Conservation (phyloP, 2,113 vertebrate species). For the Hippocampus abdominalis region DNA sequence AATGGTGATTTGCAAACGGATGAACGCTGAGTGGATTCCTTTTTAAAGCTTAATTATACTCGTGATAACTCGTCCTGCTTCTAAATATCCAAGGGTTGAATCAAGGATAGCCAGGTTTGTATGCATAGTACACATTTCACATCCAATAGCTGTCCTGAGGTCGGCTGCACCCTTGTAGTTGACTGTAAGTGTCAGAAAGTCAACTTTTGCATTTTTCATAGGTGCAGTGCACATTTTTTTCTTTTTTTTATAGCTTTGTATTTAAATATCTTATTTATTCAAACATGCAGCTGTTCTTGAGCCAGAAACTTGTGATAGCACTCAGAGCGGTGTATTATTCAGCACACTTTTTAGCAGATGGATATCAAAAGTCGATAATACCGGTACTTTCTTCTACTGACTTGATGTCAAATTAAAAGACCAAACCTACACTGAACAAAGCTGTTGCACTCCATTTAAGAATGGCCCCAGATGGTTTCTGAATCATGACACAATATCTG, state of each 20-base stretch:
- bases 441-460: conserved; percentile 58
- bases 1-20: no score
- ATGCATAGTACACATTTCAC: not conserved
- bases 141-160: not conserved
- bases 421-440: conserved; percentile 45
- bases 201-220: conserved; percentile 6
- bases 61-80: not conserved
- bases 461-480: conserved; percentile 31
- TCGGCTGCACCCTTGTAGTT: conserved; percentile 1
- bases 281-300: conserved; percentile 15
- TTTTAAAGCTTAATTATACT: not conserved
- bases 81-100: not conserved
- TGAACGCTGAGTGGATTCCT: not conserved
- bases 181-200: conserved; percentile 2
- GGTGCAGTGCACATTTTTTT: not conserved
- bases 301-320: conserved; percentile 23
- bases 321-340: conserved; percentile 51
- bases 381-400: conserved; percentile 23
- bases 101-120: not conserved
- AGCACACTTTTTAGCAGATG: conserved; percentile 30
- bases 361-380: conserved; percentile 24
- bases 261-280: conserved; percentile 20
- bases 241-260: not conserved
- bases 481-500: conserved; percentile 33
- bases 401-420: conserved; percentile 56